Percentiles rank a stretch among this genome's conserved stretches.
Evolutionary conservation across 2,888 invertebrate genomes (phyloP).

Genomic region (Harpalus rubripes): DNA sequence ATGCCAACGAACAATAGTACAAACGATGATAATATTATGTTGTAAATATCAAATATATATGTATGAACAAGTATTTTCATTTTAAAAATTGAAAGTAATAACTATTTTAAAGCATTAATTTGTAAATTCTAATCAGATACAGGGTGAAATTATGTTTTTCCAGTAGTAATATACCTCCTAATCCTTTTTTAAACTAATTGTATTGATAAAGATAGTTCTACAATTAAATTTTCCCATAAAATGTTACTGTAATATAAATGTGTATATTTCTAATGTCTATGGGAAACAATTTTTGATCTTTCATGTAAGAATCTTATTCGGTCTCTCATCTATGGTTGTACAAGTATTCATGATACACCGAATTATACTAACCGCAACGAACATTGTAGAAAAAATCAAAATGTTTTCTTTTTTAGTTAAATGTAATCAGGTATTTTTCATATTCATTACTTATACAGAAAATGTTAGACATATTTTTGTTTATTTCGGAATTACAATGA

Average conservation of each 20-base stretch:
- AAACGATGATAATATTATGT: slow-evolving; percentile 27
- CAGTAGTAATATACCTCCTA: slow-evolving; percentile 10
- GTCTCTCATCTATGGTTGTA: slow-evolving; percentile 36
- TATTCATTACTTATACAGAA: slow-evolving; percentile 3
- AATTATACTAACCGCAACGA: slow-evolving; percentile 52
- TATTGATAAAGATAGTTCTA: slow-evolving; percentile 24
- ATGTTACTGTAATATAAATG: slow-evolving; percentile 55
- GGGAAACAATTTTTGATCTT: slow-evolving; percentile 64
- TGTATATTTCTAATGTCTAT: slow-evolving; percentile 61
- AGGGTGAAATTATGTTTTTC: slow-evolving; percentile 47
- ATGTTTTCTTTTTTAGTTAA: slow-evolving; percentile 6
- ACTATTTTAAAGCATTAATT: neutral
- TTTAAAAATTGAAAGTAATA: neutral
- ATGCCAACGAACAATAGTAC: slow-evolving; percentile 39
- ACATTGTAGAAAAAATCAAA: neutral
- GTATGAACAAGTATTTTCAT: slow-evolving; percentile 17
- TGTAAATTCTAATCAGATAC: slow-evolving; percentile 35
- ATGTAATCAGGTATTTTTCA: slow-evolving; percentile 10
- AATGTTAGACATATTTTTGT: no score
- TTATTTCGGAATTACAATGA: no score
- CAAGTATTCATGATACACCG: slow-evolving; percentile 40
- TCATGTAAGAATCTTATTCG: slow-evolving; percentile 59
- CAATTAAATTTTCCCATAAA: slow-evolving; percentile 43
- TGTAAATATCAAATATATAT: slow-evolving; percentile 31
- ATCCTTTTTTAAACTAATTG: slow-evolving; percentile 39